phyloP scores from a whole-genome alignment of 2,888 invertebrate species.

The Tenthredo distinguenda region DNA sequence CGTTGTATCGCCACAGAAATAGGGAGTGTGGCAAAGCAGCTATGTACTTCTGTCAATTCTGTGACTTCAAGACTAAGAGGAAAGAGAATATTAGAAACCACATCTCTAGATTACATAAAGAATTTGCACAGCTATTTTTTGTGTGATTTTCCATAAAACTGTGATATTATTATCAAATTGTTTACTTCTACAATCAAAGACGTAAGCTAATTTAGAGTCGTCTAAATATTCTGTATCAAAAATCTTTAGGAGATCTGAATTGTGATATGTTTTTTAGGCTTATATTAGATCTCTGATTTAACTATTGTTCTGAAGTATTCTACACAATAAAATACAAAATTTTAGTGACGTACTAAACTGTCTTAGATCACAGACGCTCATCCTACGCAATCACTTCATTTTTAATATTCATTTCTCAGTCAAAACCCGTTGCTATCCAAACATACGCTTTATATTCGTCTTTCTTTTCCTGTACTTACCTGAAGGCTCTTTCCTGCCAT shows the following conservation, averaged over 20 bases:
- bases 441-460: neutral
- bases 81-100: constrained; percentile 49
- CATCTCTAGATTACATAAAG: constrained; percentile 45
- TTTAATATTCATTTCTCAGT: neutral
- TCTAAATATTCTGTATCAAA: neutral
- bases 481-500: neutral
- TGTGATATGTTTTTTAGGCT: neutral
- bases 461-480: neutral
- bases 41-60: constrained; percentile 38
- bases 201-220: neutral
- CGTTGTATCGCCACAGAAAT: constrained; percentile 67
- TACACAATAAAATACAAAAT: neutral
- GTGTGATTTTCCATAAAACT: constrained; percentile 2
- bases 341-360: neutral
- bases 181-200: neutral
- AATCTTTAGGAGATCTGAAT: neutral
- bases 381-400: neutral
- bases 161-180: neutral
- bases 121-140: neutral
- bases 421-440: neutral
- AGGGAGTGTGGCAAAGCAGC: constrained; percentile 55
- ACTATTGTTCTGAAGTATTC: neutral
- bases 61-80: constrained; percentile 51
- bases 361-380: neutral
- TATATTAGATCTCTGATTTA: neutral